Evolutionary conservation across 2,888 invertebrate species (phyloP), one percentile per base, ranked within the genome.

Genomic region (Sepiola atlantica): DNA sequence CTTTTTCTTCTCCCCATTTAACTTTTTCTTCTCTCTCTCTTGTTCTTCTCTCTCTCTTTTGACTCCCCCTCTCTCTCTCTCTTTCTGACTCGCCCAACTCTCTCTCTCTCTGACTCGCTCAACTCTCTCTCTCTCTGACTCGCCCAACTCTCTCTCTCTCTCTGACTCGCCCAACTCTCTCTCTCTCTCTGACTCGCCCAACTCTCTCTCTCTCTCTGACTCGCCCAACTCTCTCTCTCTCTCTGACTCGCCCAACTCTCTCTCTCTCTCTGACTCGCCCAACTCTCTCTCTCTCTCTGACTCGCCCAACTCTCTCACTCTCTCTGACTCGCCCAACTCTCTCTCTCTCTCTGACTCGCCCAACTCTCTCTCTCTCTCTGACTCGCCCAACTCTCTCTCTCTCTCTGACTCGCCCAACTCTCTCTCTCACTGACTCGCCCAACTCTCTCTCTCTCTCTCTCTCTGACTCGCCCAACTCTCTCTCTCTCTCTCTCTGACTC

Each of bases 351-450:
- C 12, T 61, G 10, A 6, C 10, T 20, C 21, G 10, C 10, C 0
- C 21, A 45, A 2, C 12, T 28, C 2, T 28, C 14, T 6, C 14
- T 45, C 21, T n/a, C 24, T 35, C 21, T 21, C 12, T 61, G 10
- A 6, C 0, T 2, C 21, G 1, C 10, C 0, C 21, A n/a, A n/a
- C 12, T 28, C 21, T 28, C 4, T 61, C 8, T 45, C 2, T 4
- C 45, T 45, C 2, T 4, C 45, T 8, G 2, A 4, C 45, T 45
- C 45, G 24, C 21, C 24, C 28, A 3, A n/a, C n/a, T n/a, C n/a
- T n/a, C n/a, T n/a, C n/a, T n/a, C n/a, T n/a, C n/a, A n/a, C n/a
- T n/a, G n/a, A n/a, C n/a, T n/a, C n/a, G n/a, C n/a, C n/a, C n/a
- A n/a, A n/a, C n/a, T 61, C 21, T 61, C 21, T 24, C 24, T 21